Conservation (phyloP, 2,797 vertebrate species). For the Chaenodraco wilsoni region DNA sequence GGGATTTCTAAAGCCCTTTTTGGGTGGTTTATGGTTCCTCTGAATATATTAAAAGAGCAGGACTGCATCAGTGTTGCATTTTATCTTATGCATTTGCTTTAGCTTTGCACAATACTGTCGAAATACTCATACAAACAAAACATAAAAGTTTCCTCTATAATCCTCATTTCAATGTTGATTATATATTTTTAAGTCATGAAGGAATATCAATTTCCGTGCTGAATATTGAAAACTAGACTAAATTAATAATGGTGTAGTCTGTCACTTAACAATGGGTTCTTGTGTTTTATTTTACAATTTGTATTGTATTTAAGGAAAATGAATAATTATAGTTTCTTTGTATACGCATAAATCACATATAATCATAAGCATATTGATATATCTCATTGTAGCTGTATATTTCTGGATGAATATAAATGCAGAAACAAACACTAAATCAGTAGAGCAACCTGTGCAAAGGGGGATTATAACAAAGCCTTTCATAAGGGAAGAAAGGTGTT, state of each 20-base stretch:
- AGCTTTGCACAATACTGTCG: background rate
- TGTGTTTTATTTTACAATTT: constrained; percentile 3
- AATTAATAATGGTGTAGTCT: background rate
- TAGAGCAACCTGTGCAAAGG: constrained; percentile 19
- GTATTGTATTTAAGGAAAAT: background rate
- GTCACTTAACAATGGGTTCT: background rate
- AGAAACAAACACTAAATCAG: background rate
- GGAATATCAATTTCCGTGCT: background rate
- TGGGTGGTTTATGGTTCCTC: constrained; percentile 36
- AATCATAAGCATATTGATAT: background rate
- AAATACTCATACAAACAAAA: no score
- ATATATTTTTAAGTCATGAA: background rate
- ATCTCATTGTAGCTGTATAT: background rate
- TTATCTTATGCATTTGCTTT: background rate
- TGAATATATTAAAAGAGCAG: constrained; percentile 25
- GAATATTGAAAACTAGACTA: constrained; percentile 17
- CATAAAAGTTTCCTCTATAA: background rate
- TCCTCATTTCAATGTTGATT: background rate
- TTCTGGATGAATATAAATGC: background rate
- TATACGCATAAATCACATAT: no score
- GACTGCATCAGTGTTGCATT: constrained; percentile 9
- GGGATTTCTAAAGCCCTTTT: constrained; percentile 37
- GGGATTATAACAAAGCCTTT: constrained; percentile 7
- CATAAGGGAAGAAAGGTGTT: constrained; percentile 27
- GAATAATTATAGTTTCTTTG: background rate